Conservation (phyloP, 2,797 vertebrate species). For the Enteromius viviparus region DNA sequence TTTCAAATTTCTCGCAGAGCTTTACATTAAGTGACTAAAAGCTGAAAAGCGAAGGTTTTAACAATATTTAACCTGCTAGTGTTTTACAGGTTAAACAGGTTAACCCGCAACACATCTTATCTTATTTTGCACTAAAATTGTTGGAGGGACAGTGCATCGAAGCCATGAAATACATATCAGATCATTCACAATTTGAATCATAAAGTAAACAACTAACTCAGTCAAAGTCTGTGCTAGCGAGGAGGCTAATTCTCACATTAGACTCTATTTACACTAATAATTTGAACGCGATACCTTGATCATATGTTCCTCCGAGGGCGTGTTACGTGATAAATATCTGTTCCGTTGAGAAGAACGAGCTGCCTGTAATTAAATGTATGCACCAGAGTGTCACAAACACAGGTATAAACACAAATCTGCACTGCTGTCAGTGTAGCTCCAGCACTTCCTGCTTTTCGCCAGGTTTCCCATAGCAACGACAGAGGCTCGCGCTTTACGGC, state of each 20-base stretch:
- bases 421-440: constrained; percentile 28
- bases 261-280: background rate
- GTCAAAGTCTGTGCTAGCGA: constrained; percentile 8
- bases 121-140: background rate
- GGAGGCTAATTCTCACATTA: background rate
- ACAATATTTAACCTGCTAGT: background rate
- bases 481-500: constrained; percentile 73
- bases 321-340: background rate
- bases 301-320: constrained; percentile 17
- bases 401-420: constrained; percentile 21
- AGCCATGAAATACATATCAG: background rate
- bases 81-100: background rate
- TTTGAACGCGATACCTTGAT: constrained; percentile 28
- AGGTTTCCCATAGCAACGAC: constrained; percentile 72
- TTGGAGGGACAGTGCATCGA: background rate
- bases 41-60: background rate
- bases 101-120: background rate
- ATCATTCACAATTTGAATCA: background rate
- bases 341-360: background rate
- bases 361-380: background rate
- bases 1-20: background rate
- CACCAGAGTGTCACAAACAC: background rate
- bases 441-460: constrained; percentile 73
- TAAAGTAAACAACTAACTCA: constrained; percentile 9
- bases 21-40: background rate